Conservation (phyloP, 2,888 invertebrate species). For the Lasius fuliginosus region DNA sequence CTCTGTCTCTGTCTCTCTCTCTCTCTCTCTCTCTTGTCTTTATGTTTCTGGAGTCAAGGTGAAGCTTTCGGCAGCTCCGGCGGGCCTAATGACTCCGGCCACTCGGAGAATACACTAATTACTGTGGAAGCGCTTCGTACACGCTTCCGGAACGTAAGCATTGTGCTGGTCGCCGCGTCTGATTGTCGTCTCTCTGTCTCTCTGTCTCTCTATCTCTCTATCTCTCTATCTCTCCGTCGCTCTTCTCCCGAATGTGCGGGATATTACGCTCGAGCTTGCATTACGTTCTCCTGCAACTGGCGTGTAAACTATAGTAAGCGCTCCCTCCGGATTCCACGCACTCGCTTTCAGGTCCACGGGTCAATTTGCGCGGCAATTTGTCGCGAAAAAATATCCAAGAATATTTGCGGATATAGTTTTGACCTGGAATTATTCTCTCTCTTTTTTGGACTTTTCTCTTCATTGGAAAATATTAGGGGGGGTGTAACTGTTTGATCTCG, state of each 20-base stretch:
- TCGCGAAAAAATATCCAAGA: not conserved
- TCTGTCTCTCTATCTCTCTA: too few relatives aligned
- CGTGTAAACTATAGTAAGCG: slow-evolving; percentile 7
- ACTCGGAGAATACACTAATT: slow-evolving; percentile 83
- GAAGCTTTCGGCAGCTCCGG: slow-evolving; percentile 72
- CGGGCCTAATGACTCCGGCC: slow-evolving; percentile 82
- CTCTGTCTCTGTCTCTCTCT: not conserved
- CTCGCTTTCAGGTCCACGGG: not conserved
- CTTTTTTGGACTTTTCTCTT: not conserved
- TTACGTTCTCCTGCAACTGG: slow-evolving; percentile 40
- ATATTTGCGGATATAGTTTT: not conserved
- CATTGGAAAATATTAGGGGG: not conserved
- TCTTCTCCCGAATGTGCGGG: slow-evolving; percentile 24
- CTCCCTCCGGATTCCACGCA: not conserved
- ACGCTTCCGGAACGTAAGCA: slow-evolving; percentile 76
- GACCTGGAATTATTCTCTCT: not conserved
- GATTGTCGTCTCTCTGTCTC: slow-evolving; percentile 54
- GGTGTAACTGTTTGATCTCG: slow-evolving; percentile 13
- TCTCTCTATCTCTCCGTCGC: slow-evolving; percentile 1
- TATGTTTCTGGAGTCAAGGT: slow-evolving; percentile 54
- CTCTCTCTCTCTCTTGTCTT: not conserved
- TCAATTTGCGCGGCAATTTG: not conserved
- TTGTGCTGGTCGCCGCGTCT: slow-evolving; percentile 69
- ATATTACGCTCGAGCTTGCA: slow-evolving; percentile 36
- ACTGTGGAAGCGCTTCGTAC: slow-evolving; percentile 79